These are phyloP conservation scores for Xylophagus ater DNA, from an alignment of 2,888 invertebrate species.

Conservation along the genomic window DNA sequence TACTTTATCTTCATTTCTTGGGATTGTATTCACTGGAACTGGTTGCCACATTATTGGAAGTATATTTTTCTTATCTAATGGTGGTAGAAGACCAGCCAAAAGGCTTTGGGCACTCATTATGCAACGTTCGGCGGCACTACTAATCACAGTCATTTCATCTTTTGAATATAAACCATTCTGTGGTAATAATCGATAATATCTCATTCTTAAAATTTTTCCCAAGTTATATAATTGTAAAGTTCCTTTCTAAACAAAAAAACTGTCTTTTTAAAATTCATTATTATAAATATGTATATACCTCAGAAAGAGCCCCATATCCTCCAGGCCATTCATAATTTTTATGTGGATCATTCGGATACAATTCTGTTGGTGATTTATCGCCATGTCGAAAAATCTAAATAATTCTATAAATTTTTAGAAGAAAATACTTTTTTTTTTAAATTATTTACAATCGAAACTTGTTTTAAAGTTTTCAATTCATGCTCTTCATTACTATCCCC, in stretches of 20 bases:
- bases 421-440: neutral
- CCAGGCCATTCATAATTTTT: conserved; percentile 66
- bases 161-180: conserved; percentile 47
- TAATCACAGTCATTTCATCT: conserved; percentile 50
- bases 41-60: conserved; percentile 67
- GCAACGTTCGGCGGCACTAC: conserved; percentile 74
- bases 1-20: conserved; percentile 60
- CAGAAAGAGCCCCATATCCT: conserved; percentile 68
- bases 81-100: conserved; percentile 56
- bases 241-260: conserved; percentile 49
- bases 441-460: conserved; percentile 33
- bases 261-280: neutral
- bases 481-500: conserved; percentile 35
- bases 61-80: conserved; percentile 32
- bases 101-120: conserved; percentile 76
- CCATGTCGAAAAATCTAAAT: conserved; percentile 36
- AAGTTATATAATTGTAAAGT: conserved; percentile 62
- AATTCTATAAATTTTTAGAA: neutral
- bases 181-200: conserved; percentile 57
- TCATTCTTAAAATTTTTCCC: conserved; percentile 57
- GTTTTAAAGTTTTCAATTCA: conserved; percentile 31
- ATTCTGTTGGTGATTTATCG: conserved; percentile 50
- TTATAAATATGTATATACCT: conserved; percentile 22
- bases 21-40: conserved; percentile 70
- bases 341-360: conserved; percentile 73